These are phyloP conservation scores for Acanthoscelides obtectus DNA, from an alignment of 2,888 invertebrate species.

Conservation along the genomic window DNA sequence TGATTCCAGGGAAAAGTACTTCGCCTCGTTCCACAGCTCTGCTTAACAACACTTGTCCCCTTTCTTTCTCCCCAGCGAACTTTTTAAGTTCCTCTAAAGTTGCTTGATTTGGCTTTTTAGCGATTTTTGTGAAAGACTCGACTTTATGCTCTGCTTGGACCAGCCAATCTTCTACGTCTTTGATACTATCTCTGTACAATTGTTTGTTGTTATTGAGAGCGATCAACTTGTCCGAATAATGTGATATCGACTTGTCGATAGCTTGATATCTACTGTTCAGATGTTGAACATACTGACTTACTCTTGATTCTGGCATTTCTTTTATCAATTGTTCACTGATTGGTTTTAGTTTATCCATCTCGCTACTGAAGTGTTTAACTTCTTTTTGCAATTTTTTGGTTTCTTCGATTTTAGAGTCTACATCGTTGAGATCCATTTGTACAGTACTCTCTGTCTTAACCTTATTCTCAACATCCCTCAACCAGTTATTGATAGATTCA, in stretches of 20 bases:
- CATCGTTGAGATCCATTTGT: slow-evolving; percentile 63
- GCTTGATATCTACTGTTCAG: slow-evolving; percentile 71
- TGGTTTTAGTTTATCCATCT: slow-evolving; percentile 62
- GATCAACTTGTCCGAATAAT: slow-evolving; percentile 66
- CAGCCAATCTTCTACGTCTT: slow-evolving; percentile 75
- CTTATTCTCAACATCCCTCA: slow-evolving; percentile 74
- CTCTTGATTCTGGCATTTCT: slow-evolving; percentile 78
- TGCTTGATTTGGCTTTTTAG: slow-evolving; percentile 73
- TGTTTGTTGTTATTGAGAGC: slow-evolving; percentile 67
- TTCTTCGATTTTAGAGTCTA: slow-evolving; percentile 66
- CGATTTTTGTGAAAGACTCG: slow-evolving; percentile 64
- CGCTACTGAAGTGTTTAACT: slow-evolving; percentile 59
- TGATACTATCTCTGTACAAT: slow-evolving; percentile 61
- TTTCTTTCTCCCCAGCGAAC: slow-evolving; percentile 69
- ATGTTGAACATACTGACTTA: slow-evolving; percentile 75
- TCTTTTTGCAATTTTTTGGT: slow-evolving; percentile 59
- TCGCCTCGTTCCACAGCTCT: slow-evolving; percentile 84
- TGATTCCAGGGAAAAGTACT: slow-evolving; percentile 74
- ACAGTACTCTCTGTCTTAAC: slow-evolving; percentile 69
- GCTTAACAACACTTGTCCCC: slow-evolving; percentile 73
- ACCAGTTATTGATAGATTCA: slow-evolving; percentile 70
- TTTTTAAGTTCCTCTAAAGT: slow-evolving; percentile 73
- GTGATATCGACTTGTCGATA: slow-evolving; percentile 64
- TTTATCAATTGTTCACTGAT: slow-evolving; percentile 69
- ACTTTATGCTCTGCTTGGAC: slow-evolving; percentile 70